Evolutionary conservation across 2,888 invertebrate species (phyloP).

Genomic region (Amblyteles armatorius): DNA sequence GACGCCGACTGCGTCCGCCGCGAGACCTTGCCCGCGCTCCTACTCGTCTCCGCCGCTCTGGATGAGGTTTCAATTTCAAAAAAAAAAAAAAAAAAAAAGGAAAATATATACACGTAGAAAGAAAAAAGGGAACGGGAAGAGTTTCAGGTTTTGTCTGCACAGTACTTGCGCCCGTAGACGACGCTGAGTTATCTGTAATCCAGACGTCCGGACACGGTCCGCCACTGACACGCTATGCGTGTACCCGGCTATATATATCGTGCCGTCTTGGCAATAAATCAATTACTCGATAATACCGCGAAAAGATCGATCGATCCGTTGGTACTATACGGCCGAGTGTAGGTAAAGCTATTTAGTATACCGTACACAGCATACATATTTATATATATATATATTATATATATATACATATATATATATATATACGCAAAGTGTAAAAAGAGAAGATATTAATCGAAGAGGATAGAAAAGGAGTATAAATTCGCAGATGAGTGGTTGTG

Average conservation of each 20-base stretch:
- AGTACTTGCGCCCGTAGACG: not conserved
- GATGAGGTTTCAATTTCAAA: constrained; percentile 33
- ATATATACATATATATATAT: constrained; percentile 18
- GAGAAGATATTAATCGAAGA: constrained; percentile 52
- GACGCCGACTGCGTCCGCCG: constrained; percentile 48
- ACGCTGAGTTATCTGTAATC: constrained; percentile 43
- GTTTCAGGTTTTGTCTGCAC: constrained; percentile 45
- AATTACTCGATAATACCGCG: constrained; percentile 61
- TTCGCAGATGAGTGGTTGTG: constrained; percentile 49
- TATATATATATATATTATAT: not conserved
- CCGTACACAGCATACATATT: not conserved
- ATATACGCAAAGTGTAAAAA: constrained; percentile 19
- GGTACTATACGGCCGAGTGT: constrained; percentile 22
- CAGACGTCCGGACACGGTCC: constrained; percentile 42
- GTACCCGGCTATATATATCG: not conserved
- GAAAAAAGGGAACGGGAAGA: constrained; percentile 3
- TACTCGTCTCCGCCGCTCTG: constrained; percentile 19
- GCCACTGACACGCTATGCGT: constrained; percentile 39
- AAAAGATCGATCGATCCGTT: constrained; percentile 62
- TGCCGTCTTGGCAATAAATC: constrained; percentile 56
- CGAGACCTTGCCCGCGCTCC: constrained; percentile 52
- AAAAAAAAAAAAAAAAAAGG: no score
- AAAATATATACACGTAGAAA: no score
- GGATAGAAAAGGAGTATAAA: constrained; percentile 49
- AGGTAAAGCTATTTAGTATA: constrained; percentile 45